Evolutionary conservation across 2,797 vertebrate genomes (phyloP), one percentile per base, ranked within the genome.

Genomic region (Chloroceryle inda): DNA sequence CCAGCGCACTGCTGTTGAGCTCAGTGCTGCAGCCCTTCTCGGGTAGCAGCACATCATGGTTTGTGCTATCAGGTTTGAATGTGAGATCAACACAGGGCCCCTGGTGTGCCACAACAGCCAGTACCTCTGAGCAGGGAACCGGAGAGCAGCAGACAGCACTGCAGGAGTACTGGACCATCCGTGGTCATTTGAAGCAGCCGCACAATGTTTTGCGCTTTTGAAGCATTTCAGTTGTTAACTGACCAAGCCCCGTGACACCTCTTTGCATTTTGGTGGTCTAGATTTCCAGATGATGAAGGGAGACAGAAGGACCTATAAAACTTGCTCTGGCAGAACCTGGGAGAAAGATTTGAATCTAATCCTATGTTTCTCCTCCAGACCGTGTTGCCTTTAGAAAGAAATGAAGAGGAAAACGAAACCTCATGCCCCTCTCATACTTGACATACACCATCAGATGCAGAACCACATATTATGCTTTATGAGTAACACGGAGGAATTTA

Each of bases 161-260:
- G 0, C 0, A 1, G 71, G 47, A 62, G 0, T 67, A 38, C 8
- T 33, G 47, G 62, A n/a, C 64, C 37, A 37, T 9, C 37, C 4
- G 0, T 8, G 8, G 5, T 11, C 4, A 22, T 59, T 49, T 55
- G 31, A 45, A 76, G 75, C 45, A 81, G 50, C 74, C 81, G 26
- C 62, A 63, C 40, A 72, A 9, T 10, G 5, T 80, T 89, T 85
- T 74, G 45, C 24, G 44, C 45, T 81, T 77, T 42, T 0, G 6
- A 58, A 83, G 79, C 37, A n/a, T 71, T 89, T 88, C 3, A 9
- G 50, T 31, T 82, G 19, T 75, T 87, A 72, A n/a, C n/a, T 80
- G 40, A 44, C 61, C 64, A 85, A 85, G 61, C 20, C 44, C 20
- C 8, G 0, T 61, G n/a, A 37, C 24, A 53, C 9, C 27, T 81